phyloP scores from a whole-genome alignment of 2,797 vertebrate species.

The Psittacula derbiana region DNA sequence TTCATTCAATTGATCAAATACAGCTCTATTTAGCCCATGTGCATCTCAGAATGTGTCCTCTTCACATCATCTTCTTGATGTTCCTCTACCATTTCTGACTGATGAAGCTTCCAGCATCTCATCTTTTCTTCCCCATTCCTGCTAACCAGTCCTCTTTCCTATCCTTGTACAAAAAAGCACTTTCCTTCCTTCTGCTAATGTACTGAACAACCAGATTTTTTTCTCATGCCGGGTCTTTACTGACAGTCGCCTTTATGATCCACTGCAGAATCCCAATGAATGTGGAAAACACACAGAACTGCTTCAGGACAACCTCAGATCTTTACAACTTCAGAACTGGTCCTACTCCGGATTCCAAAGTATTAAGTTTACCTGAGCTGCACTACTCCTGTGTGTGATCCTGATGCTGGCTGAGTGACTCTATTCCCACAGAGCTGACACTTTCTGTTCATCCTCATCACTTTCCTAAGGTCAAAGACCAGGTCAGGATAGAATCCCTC shows the following conservation, averaged over 20 bases:
- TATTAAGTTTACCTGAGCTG: not conserved
- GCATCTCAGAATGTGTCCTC: not conserved
- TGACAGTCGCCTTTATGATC: not conserved
- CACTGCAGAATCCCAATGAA: not conserved
- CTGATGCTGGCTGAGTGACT: not conserved
- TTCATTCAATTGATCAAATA: not conserved
- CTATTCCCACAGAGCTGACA: not conserved
- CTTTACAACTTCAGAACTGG: not conserved
- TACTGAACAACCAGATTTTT: not conserved
- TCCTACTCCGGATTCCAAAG: not conserved
- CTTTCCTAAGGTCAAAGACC: not conserved
- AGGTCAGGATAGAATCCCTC: not conserved
- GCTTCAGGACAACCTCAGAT: not conserved
- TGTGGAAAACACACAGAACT: not conserved
- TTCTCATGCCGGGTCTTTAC: not conserved
- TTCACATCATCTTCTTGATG: not conserved
- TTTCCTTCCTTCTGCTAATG: not conserved
- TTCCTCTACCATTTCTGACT: not conserved
- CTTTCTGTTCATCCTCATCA: not conserved
- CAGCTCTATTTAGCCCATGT: not conserved
- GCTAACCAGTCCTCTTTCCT: not conserved
- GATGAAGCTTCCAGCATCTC: not conserved
- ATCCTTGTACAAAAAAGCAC: not conserved
- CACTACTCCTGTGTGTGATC: not conserved
- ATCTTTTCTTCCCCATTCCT: not conserved